Evolutionary conservation across 2,888 invertebrate species (phyloP), one percentile per base, ranked within the genome.

Genomic region (Erebia epiphron): DNA sequence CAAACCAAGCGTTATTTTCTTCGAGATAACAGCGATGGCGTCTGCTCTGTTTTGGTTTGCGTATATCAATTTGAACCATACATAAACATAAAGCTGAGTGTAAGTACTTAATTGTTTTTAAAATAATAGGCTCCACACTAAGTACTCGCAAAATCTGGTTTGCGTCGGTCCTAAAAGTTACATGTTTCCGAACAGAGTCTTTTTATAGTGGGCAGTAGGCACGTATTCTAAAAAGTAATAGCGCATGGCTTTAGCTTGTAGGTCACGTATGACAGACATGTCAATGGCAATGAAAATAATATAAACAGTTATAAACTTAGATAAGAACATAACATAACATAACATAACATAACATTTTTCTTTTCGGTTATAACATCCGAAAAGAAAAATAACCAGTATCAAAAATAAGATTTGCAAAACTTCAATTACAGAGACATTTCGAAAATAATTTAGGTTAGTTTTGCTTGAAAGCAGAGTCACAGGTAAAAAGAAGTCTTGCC

Each of bases 251-350:
- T 16, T 52, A 9, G 52, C 35, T 64, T 64, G 64, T 64, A 54
- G 64, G 64, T 54, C 64, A 64, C 52, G 41, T 41, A 41, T 41
- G 52, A 54, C 54, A 54, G 41, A 64, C 54, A 64, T 54, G 54
- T 64, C 64, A 64, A 18, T 8, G 64, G 64, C 52, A 64, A 41
- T 64, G 41, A 54, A 35, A 41, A 16, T 16, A 54, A 54, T 41
- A 16, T 11, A 16, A 52, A 35, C 54, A 35, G 52, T 50, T 58
- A 58, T n/a, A n/a, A n/a, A n/a, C n/a, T n/a, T n/a, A n/a, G n/a
- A n/a, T n/a, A n/a, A n/a, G n/a, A n/a, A n/a, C n/a, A n/a, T n/a
- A n/a, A n/a, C n/a, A n/a, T n/a, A n/a, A n/a, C n/a, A n/a, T n/a
- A n/a, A n/a, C n/a, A n/a, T n/a, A n/a, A n/a, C n/a, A n/a, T n/a